Evolutionary conservation across 35 echinoderm and acorn worm species (phyloP).

Genomic region (Stichopus chloronotus): DNA sequence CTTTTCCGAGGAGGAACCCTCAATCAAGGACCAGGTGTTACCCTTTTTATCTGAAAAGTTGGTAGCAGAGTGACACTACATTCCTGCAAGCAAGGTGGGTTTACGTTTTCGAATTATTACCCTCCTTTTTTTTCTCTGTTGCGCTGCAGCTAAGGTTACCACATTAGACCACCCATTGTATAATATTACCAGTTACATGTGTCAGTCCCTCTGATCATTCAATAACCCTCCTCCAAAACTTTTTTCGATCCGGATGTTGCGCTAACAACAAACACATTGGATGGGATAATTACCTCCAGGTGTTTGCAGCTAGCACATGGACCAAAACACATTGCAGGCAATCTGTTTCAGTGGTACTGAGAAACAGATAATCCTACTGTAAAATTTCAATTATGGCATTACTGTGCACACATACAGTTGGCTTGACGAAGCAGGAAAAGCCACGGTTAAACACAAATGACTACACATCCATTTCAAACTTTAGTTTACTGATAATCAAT

Average conservation of each 20-base stretch:
- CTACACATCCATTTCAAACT: too few relatives aligned
- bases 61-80: background rate
- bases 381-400: too few relatives aligned
- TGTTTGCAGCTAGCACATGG: background rate
- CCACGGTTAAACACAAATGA: too few relatives aligned
- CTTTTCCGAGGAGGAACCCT: too few relatives aligned
- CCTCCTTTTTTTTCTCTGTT: background rate
- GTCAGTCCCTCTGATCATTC: constrained; percentile 12
- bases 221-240: background rate
- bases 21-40: background rate
- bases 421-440: too few relatives aligned
- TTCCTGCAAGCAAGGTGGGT: background rate
- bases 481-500: too few relatives aligned
- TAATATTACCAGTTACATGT: constrained; percentile 16
- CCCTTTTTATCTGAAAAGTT: background rate
- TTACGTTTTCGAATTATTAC: background rate
- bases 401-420: too few relatives aligned
- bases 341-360: too few relatives aligned
- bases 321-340: background rate
- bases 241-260: constrained; percentile 14
- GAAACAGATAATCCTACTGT: too few relatives aligned
- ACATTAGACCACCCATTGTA: constrained; percentile 46
- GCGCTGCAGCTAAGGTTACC: background rate
- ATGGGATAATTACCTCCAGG: constrained; percentile 2
- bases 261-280: constrained; percentile 43